phyloP scores from a whole-genome alignment of 2,888 invertebrate species.

The Rhingia rostrata region DNA sequence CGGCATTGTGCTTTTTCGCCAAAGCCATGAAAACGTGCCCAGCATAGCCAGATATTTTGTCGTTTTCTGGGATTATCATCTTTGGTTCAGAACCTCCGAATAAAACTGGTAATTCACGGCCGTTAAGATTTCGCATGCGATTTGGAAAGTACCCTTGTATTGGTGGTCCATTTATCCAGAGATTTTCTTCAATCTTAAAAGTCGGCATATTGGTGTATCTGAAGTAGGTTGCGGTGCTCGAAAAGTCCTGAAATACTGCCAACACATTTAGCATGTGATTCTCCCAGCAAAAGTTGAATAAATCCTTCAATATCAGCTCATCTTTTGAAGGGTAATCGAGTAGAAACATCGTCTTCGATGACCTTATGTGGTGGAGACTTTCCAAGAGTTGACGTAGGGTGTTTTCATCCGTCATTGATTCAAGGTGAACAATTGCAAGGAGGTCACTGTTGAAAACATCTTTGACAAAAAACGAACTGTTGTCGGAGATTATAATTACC shows the following conservation, averaged over 20 bases:
- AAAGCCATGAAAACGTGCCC: conserved; percentile 78
- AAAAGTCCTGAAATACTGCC: conserved; percentile 76
- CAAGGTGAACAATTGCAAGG: conserved; percentile 76
- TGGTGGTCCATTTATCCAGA: background rate
- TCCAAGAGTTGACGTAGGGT: conserved; percentile 75
- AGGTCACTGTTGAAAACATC: conserved; percentile 68
- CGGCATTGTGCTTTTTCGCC: conserved; percentile 77
- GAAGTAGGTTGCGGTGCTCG: conserved; percentile 75
- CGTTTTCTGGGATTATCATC: conserved; percentile 75
- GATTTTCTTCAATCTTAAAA: conserved; percentile 75
- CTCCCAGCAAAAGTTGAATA: conserved; percentile 77
- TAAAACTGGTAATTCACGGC: conserved; percentile 75
- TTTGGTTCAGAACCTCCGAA: conserved; percentile 78
- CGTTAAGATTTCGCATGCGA: conserved; percentile 76
- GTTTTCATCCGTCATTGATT: conserved; percentile 54
- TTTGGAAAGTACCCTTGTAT: conserved; percentile 73
- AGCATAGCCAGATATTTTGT: conserved; percentile 76
- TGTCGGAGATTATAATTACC: conserved; percentile 76
- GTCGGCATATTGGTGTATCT: conserved; percentile 78
- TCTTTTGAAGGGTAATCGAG: conserved; percentile 44
- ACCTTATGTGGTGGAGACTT: conserved; percentile 77
- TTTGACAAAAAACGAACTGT: conserved; percentile 74
- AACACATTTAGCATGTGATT: conserved; percentile 77
- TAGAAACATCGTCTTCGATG: conserved; percentile 77
- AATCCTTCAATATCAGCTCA: conserved; percentile 49